Percentiles rank a stretch among this genome's conserved stretches.
phyloP scores from a whole-genome alignment of 2,888 invertebrate species.

The Tinea pellionella region DNA sequence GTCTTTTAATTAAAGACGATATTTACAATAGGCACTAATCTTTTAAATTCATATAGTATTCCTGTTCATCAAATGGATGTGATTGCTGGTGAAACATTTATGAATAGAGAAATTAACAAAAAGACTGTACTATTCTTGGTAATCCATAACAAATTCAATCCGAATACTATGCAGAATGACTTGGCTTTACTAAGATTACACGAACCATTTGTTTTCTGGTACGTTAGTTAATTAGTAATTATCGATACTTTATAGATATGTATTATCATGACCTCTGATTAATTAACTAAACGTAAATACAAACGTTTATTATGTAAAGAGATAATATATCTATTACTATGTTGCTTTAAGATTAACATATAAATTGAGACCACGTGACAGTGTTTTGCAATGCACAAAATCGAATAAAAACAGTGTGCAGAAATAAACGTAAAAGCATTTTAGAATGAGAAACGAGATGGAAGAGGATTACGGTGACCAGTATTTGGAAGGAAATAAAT shows the following conservation, averaged over 20 bases:
- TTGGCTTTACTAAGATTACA: conserved; percentile 37
- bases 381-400: neutral
- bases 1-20: no score
- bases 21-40: neutral
- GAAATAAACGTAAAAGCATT: neutral
- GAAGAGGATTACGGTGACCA: neutral
- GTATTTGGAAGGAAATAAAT: neutral
- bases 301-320: no score
- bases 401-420: neutral
- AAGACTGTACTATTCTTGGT: conserved; percentile 35
- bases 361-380: neutral
- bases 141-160: conserved; percentile 37
- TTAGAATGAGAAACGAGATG: neutral
- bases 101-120: conserved; percentile 40
- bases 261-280: no score
- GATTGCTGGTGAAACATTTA: conserved; percentile 46
- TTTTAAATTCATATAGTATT: conserved; percentile 28
- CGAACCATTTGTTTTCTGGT: conserved; percentile 34
- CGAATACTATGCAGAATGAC: conserved; percentile 33
- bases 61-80: conserved; percentile 35
- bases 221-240: conserved; percentile 1
- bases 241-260: neutral
- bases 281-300: no score
- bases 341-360: no score
- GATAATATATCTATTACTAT: no score